Base-by-base conservation (phyloP, 1,140 invertebrate genomes). In the Drosophila sp. region DNA sequence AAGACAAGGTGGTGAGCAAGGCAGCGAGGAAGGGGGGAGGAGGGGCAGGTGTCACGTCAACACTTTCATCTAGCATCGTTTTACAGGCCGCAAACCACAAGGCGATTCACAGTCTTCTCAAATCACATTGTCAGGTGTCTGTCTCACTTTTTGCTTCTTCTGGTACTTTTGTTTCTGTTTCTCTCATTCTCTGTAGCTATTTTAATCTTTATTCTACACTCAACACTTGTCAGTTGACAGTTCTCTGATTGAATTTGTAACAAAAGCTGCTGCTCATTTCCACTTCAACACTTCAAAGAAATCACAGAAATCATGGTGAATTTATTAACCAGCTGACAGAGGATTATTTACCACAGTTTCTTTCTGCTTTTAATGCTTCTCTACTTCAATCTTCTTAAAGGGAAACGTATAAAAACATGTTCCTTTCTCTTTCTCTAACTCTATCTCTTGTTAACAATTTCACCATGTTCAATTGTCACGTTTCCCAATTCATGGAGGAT, bases 171-270 rank as follows among this genome's bases (percentile, higher is more conserved):
- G n/a, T 11, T 38, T 2, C 36, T 13, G n/a, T 13, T 11, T 4
- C 36, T 4, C 36, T 38, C 36, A 11, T 1, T 8, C 11, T 36
- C 40, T 34, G 18, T 53, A 7, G 40, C 45, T 41, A 21, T 38
- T 46, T 59, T 14, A 9, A 56, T 57, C 57, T 40, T 11, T 18
- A 58, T 40, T 7, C 7, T 43, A 0, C 38, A 3, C 25, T 8
- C 40, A 29, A 36, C 76, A 59, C 46, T 56, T 70, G 43, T 51
- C 48, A 64, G 48, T 78, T 89, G 83, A 83, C 84, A 89, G 83
- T 64, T 89, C 78, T 69, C 69, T 71, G 66, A 89, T 89, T 89
- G 83, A 89, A 89, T 80, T 86, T 87, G 83, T 77, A 89, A 87
- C 83, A 72, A 40, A 71, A 87, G 83, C 81, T 59, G 76, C 71